phyloP scores from a whole-genome alignment of 1,140 invertebrate genomes.

The Lordiphosa stackelbergi region DNA sequence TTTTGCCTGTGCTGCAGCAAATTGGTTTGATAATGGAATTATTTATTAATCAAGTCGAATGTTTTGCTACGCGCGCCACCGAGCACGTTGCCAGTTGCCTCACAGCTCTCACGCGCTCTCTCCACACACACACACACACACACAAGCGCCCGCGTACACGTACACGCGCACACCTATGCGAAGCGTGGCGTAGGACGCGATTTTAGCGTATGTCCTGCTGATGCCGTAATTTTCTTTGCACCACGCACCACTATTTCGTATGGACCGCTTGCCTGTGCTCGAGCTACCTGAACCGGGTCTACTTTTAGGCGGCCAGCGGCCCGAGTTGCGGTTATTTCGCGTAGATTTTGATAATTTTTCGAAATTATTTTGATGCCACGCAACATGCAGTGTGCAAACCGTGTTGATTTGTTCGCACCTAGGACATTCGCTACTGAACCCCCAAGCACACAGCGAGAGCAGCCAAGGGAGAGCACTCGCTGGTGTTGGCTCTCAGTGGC shows the following conservation, averaged over 20 bases:
- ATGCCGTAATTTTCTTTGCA: conserved; percentile 66
- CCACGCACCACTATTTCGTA: conserved; percentile 12
- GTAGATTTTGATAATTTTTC: conserved; percentile 52
- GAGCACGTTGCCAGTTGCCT: conserved; percentile 48
- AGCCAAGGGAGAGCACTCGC: conserved; percentile 15
- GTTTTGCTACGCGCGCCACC: conserved; percentile 43
- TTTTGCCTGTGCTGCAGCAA: not conserved
- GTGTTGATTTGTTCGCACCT: conserved; percentile 75
- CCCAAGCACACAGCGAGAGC: conserved; percentile 48
- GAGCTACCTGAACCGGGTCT: not conserved
- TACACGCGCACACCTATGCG: conserved; percentile 41
- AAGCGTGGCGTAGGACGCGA: conserved; percentile 65
- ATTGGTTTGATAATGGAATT: conserved; percentile 48
- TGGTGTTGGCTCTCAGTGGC: conserved; percentile 7
- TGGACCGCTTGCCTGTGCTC: conserved; percentile 1
- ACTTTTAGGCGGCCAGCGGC: conserved; percentile 2
- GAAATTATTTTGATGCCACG: conserved; percentile 64
- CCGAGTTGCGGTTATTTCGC: conserved; percentile 26
- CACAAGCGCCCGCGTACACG: conserved; percentile 10
- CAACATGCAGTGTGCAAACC: conserved; percentile 66
- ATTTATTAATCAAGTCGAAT: conserved; percentile 50
- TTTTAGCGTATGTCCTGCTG: conserved; percentile 63
- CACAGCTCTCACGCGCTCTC: conserved; percentile 57
- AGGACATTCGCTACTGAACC: conserved; percentile 67
- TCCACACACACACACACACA: conserved; percentile 17